Evolutionary conservation across 2,888 invertebrate genomes (phyloP).

Genomic region (Thera obeliscata): DNA sequence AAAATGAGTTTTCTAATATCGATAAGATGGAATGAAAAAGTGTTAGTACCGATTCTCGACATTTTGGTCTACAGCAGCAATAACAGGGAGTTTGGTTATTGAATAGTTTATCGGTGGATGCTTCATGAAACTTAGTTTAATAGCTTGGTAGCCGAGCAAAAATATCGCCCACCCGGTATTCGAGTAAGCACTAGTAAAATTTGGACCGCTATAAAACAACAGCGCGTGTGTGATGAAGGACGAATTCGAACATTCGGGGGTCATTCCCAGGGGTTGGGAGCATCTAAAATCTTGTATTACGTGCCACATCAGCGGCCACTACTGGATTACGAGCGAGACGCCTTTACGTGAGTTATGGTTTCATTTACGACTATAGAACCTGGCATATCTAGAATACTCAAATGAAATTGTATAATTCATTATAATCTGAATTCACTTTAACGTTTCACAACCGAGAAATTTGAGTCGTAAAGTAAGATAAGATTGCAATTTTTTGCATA

Average conservation of each 20-base stretch:
- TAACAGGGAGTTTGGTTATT: constrained; percentile 4
- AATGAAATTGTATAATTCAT: constrained; percentile 37
- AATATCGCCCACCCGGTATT: constrained; percentile 57
- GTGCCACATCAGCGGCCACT: constrained; percentile 70
- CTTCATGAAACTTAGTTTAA: constrained; percentile 22
- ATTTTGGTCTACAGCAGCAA: constrained; percentile 3
- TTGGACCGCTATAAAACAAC: constrained; percentile 68
- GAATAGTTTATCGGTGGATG: neutral
- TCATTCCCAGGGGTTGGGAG: constrained; percentile 62
- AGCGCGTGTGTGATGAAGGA: constrained; percentile 67
- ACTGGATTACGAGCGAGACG: constrained; percentile 66
- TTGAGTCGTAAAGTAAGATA: constrained; percentile 18
- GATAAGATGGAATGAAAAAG: neutral
- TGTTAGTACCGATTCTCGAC: constrained; percentile 8
- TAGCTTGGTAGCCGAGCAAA: constrained; percentile 17
- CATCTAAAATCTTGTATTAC: constrained; percentile 70
- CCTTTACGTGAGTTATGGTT: constrained; percentile 67
- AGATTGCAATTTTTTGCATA: constrained; percentile 32
- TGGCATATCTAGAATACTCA: constrained; percentile 40
- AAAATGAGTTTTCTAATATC: constrained; percentile 35
- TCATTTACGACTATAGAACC: constrained; percentile 64
- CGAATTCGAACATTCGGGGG: constrained; percentile 66
- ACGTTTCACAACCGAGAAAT: constrained; percentile 15
- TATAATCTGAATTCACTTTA: constrained; percentile 15
- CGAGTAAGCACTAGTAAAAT: constrained; percentile 48